These are phyloP conservation scores for Meiosimyza platycephala DNA, from an alignment of 2,888 invertebrate genomes.

Conservation along the genomic window DNA sequence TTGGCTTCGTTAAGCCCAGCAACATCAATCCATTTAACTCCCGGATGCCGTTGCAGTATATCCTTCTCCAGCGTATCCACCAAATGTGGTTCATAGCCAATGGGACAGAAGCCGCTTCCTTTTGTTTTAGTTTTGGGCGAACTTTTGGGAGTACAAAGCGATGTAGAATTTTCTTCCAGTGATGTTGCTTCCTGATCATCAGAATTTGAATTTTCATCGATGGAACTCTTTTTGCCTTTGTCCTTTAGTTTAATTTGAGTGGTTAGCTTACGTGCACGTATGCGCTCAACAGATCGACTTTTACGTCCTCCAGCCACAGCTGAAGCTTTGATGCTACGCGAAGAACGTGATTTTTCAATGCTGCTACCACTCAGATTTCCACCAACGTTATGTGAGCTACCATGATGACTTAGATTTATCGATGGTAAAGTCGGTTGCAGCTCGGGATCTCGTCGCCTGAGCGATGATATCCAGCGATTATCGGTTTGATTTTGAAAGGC, in stretches of 20 bases:
- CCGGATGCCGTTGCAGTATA: conserved; percentile 83
- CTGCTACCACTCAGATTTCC: conserved; percentile 56
- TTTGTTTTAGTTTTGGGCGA: conserved; percentile 62
- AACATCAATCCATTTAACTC: conserved; percentile 84
- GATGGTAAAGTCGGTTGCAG: conserved; percentile 75
- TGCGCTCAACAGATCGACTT: conserved; percentile 66
- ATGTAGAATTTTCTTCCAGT: conserved; percentile 65
- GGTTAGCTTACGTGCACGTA: conserved; percentile 65
- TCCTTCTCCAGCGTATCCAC: conserved; percentile 87
- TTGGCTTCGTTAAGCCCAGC: conserved; percentile 81
- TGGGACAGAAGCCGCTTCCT: conserved; percentile 67
- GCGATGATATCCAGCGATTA: conserved; percentile 75
- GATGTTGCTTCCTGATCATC: conserved; percentile 68
- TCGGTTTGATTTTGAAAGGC: conserved; percentile 69
- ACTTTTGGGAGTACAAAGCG: conserved; percentile 63
- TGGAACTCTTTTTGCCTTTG: conserved; percentile 65
- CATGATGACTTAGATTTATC: conserved; percentile 68
- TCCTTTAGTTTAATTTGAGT: conserved; percentile 67
- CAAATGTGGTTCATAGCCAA: conserved; percentile 80
- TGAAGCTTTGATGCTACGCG: conserved; percentile 57
- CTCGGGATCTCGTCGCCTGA: conserved; percentile 75
- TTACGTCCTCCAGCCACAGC: conserved; percentile 62
- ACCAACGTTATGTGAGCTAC: conserved; percentile 67
- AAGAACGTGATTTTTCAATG: conserved; percentile 50
- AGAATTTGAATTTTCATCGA: conserved; percentile 68